Evolutionary conservation across 2,113 vertebrate species (phyloP).

Genomic region (Apodemus speciosus): DNA sequence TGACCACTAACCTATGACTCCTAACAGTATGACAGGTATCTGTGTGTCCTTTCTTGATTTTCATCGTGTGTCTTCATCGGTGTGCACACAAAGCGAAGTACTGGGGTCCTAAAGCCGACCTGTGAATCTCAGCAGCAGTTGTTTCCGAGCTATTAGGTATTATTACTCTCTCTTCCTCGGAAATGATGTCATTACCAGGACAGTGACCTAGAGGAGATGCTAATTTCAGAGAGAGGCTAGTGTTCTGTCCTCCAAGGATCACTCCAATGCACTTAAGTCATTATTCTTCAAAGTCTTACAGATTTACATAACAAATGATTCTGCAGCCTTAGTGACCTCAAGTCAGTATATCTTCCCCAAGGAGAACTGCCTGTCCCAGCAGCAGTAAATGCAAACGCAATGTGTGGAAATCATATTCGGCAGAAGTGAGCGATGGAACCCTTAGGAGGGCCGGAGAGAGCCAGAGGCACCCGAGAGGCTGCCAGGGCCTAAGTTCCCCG

Average conservation of each 20-base stretch:
- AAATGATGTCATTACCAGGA: neutral
- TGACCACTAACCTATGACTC: slow-evolving; percentile 87
- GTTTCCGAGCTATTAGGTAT: neutral
- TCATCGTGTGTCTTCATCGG: neutral
- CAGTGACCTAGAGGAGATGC: neutral
- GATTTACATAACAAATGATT: neutral
- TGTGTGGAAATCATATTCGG: neutral
- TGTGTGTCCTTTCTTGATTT: neutral
- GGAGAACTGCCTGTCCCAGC: neutral
- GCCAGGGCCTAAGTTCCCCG: neutral
- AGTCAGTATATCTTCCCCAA: neutral
- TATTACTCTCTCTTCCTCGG: neutral
- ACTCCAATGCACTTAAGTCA: no score
- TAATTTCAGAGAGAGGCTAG: neutral
- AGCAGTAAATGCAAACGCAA: neutral
- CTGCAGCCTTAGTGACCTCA: neutral
- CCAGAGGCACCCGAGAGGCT: neutral
- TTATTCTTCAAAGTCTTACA: neutral
- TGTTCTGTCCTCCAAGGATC: neutral
- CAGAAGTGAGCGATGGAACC: neutral
- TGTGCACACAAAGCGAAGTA: neutral
- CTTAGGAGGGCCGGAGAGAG: slow-evolving; percentile 3
- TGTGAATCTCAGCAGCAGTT: neutral
- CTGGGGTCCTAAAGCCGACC: neutral
- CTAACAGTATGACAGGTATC: slow-evolving; percentile 90